These are phyloP conservation scores for Crotalus tigris DNA, from an alignment of 2,113 vertebrate species.

Conservation along the genomic window DNA sequence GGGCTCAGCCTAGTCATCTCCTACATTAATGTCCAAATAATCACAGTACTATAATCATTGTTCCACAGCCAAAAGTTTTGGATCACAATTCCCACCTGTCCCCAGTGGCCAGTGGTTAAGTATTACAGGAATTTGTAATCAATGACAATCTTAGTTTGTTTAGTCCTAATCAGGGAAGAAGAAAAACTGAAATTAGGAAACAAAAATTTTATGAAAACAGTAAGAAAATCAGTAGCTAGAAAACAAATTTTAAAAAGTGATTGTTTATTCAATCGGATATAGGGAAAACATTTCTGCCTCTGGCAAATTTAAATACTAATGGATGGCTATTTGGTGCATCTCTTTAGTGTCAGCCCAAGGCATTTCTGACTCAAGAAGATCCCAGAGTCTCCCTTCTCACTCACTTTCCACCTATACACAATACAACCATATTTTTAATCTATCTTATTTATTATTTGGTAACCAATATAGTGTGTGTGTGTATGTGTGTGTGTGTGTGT, in stretches of 20 bases:
- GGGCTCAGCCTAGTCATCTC: background rate
- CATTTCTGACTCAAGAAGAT: background rate
- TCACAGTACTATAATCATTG: background rate
- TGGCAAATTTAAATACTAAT: background rate
- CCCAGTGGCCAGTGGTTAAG: background rate
- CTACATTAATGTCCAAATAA: background rate
- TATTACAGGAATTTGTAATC: background rate
- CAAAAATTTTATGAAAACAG: background rate
- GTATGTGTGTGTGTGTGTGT: no score
- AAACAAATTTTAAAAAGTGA: background rate
- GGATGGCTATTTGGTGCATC: background rate
- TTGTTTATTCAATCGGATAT: background rate
- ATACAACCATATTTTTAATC: background rate
- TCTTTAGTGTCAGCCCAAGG: background rate
- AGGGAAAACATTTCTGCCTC: background rate
- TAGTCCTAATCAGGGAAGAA: background rate
- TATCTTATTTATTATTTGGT: background rate
- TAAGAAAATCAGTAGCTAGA: background rate
- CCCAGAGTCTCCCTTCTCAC: background rate
- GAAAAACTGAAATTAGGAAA: background rate
- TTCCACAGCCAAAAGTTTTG: background rate
- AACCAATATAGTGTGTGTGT: background rate
- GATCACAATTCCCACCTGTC: background rate
- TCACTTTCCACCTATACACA: background rate
- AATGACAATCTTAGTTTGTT: background rate